phyloP scores from a whole-genome alignment of 2,113 vertebrate species.

The Crotalus viridis region DNA sequence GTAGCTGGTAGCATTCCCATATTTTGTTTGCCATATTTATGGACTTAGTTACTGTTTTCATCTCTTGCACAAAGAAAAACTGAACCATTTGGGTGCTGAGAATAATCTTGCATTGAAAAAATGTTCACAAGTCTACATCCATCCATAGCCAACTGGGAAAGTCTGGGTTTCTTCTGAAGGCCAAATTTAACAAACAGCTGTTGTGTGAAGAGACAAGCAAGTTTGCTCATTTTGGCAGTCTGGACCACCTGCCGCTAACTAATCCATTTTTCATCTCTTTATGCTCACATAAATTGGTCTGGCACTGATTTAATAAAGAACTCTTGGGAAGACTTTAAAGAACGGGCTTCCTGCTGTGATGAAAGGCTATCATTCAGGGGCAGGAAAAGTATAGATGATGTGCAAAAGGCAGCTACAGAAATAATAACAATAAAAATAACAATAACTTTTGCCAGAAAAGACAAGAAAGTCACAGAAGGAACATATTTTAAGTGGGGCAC shows the following conservation, averaged over 20 bases:
- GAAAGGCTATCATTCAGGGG: background rate
- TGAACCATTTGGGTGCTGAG: conserved; percentile 64
- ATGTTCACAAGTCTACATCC: conserved; percentile 55
- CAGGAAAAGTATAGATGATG: background rate
- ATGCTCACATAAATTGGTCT: conserved; percentile 26
- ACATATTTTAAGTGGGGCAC: background rate
- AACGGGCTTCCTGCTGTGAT: background rate
- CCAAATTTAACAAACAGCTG: conserved; percentile 50
- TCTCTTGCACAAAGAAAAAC: conserved; percentile 66
- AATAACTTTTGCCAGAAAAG: background rate
- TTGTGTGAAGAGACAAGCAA: background rate
- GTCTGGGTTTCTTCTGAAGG: conserved; percentile 59
- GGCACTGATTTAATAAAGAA: background rate
- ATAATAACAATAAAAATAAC: background rate
- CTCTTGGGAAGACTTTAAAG: background rate
- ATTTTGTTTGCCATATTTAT: conserved; percentile 17
- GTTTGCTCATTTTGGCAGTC: conserved; percentile 50
- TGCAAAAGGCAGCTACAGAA: background rate
- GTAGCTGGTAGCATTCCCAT: background rate
- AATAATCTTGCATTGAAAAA: conserved; percentile 68
- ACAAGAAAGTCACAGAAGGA: background rate
- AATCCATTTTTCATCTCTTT: conserved; percentile 37
- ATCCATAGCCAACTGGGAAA: conserved; percentile 57
- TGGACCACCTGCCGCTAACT: conserved; percentile 42
- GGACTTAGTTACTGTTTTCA: conserved; percentile 63